Conservation (phyloP, 92 coral and sea anemone species). For the Siderastrea siderea region DNA sequence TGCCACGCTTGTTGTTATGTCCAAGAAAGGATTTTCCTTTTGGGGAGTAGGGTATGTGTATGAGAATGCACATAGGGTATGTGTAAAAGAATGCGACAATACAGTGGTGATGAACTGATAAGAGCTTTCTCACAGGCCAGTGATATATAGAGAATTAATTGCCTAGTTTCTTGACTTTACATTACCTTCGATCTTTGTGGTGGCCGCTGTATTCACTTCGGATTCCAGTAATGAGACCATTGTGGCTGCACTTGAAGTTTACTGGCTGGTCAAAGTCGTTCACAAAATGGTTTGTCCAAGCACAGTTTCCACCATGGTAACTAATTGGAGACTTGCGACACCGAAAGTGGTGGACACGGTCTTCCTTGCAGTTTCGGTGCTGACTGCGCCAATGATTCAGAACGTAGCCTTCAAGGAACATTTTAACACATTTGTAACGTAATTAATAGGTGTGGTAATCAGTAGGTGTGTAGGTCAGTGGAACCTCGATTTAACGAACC, state of each 20-base stretch:
- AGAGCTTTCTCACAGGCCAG: too few species aligned
- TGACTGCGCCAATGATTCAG: slow-evolving; percentile 1
- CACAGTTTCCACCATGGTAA: not conserved
- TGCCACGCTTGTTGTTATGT: too few species aligned
- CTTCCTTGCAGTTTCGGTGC: slow-evolving; percentile 38
- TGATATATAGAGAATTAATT: too few species aligned
- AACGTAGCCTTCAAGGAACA: slow-evolving; percentile 19
- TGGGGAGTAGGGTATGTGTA: too few species aligned
- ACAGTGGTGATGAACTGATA: too few species aligned
- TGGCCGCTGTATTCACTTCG: not conserved
- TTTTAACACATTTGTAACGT: too few species aligned
- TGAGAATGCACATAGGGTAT: too few species aligned
- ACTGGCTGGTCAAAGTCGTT: slow-evolving; percentile 12
- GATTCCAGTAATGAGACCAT: slow-evolving; percentile 33
- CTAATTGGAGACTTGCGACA: not conserved
- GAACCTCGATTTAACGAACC: too few species aligned
- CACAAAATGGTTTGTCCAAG: not conserved
- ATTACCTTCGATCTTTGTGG: slow-evolving; percentile 17
- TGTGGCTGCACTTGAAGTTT: not conserved
- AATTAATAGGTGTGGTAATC: too few species aligned
- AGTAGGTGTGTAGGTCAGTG: too few species aligned
- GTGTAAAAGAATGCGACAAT: too few species aligned
- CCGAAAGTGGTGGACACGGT: slow-evolving; percentile 33
- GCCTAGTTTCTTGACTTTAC: not conserved
- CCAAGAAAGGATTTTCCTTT: too few species aligned